Base-by-base conservation (phyloP, 2,113 vertebrate genomes). In the Abramis brama region DNA sequence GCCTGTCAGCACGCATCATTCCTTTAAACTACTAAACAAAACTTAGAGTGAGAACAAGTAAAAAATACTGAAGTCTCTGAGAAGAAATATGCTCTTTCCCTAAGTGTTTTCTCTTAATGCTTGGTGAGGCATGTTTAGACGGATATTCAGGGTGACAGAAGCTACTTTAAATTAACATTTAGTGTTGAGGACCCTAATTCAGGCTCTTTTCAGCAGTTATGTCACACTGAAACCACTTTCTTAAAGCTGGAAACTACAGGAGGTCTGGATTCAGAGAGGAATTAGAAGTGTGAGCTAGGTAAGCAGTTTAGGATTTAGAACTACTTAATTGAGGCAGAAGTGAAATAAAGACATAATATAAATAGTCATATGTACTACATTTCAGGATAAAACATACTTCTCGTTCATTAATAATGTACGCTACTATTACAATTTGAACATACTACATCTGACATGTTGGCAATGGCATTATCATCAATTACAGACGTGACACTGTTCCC, bases 1-100 rank as follows among this genome's bases (percentile, higher is more conserved):
- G n/a, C 80, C n/a, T 79, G 76, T 80, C 81, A 52, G 74, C 68
- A 84, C 57, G 25, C 80, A 84, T 81, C 59, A 43, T 13, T 83
- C 33, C 75, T 57, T 79, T 79, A 52, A 70, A 57, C 45, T 33
- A 52, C 39, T 9, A n/a, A 79, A 25, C 27, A 55, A 68, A 71
- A 39, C 11, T 9, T 8, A 45, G 30, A 57, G 52, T 43, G 47
- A 80, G 36, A 17, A 27, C 12, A 13, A 75, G 43, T 5, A 27
- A 74, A 23, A 68, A 17, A 71, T 19, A 64, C 25, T 43, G 9
- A 45, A 60, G 11, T 39, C 5, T 39, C 19, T 4, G n/a, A 62
- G 19, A 50, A 45, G n/a, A 50, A 75, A 47, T 50, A 36, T 57
- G 52, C 36, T 79, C 21, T 7, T 36, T 79, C 30, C 52, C 1